Evolutionary conservation across 2,888 invertebrate species (phyloP), one percentile per base, ranked within the genome.

Genomic region (Tetheella fluctuosa): DNA sequence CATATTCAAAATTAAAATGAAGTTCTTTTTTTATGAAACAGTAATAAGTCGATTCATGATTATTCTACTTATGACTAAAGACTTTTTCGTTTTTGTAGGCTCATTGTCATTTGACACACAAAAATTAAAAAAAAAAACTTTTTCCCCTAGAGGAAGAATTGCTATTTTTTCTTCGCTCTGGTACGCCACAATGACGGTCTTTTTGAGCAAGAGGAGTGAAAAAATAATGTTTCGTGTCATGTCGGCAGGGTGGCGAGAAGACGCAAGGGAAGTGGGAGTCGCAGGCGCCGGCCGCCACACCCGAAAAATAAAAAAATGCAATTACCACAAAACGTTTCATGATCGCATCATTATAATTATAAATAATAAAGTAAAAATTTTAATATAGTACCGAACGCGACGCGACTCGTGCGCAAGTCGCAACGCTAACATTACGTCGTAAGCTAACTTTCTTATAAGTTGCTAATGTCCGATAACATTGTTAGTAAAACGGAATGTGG

Each of bases 271-370:
- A 69, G 79, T 69, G 79, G 73, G 70, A 63, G 71, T 67, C 77
- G 78, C 79, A 66, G 71, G 74, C 80, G 80, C 81, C 79, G 80
- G 83, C 81, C 81, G 83, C 80, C 80, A 73, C 80, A 74, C 78
- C 82, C 80, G 74, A 79, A 66, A 80, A 75, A 81, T 79, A 73
- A 77, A 72, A 69, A 80, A 87, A 86, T 83, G 85, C 90, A 90
- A 90, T 86, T 86, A 89, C 89, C 84, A 90, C 88, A 85, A 86
- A 83, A 84, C 69, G 75, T 79, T 84, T 84, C 81, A 84, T 78
- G 78, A 85, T 84, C 83, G 85, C 89, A 85, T 82, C 84, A 77
- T 82, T 82, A 86, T 79, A 75, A 81, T 78, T 62, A 73, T 69
- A 73, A 71, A 67, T 69, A 63, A 83, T 81, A 77, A 83, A 70